phyloP scores from a whole-genome alignment of 23 tunicate genomes.

The Phallusia fumigata region DNA sequence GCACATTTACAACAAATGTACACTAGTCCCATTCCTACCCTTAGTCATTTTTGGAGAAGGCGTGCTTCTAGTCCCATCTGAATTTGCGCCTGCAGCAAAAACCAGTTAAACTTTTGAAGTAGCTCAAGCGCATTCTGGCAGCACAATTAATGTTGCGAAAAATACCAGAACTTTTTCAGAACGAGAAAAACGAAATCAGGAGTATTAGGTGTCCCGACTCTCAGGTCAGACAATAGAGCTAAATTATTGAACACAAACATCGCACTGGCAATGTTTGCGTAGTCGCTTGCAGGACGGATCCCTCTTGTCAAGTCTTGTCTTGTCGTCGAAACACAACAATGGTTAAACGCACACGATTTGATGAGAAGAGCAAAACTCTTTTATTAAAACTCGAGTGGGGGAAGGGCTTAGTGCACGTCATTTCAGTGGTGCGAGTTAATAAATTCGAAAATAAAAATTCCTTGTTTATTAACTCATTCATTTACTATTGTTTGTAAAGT shows the following conservation, averaged over 20 bases:
- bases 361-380: neutral
- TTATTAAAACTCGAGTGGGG: neutral
- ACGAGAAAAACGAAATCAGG: too few species aligned
- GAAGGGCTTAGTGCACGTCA: neutral
- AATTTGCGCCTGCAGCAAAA: too few species aligned
- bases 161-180: too few species aligned
- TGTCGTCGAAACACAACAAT: neutral
- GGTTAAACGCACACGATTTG: neutral
- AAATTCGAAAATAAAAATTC: conserved; percentile 1
- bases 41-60: too few species aligned
- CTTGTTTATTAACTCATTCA: neutral
- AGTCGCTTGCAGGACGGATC: neutral
- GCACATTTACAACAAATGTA: too few species aligned
- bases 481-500: too few species aligned
- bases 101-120: too few species aligned
- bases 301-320: neutral
- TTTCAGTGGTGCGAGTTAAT: neutral
- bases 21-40: too few species aligned
- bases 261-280: neutral
- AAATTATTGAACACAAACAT: conserved; percentile 7
- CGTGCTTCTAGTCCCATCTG: too few species aligned
- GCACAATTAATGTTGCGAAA: too few species aligned
- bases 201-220: neutral
- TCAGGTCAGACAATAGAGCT: neutral
- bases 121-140: too few species aligned